Conservation (phyloP, 2,113 vertebrate species). For the Corythornis madagascariensis region DNA sequence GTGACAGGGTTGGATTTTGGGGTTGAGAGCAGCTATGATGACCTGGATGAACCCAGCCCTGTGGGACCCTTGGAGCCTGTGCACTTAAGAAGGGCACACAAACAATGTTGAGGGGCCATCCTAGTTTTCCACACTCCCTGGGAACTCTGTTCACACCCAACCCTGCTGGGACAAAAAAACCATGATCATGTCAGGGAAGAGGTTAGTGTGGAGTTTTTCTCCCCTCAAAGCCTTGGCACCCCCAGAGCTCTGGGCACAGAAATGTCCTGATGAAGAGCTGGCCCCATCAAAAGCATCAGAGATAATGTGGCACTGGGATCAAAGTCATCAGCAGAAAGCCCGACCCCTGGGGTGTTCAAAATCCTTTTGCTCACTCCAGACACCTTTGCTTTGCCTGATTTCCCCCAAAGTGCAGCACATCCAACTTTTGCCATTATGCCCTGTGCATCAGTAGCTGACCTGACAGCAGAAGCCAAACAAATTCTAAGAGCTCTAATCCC, state of each 20-base stretch:
- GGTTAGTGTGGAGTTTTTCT: fast-evolving
- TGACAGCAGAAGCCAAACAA: background rate
- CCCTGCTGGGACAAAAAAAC: background rate
- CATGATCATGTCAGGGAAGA: background rate
- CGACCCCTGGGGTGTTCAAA: background rate
- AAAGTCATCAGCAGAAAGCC: background rate
- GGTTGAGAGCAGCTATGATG: background rate
- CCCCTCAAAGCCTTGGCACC: background rate
- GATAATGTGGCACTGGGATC: background rate
- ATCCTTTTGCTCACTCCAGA: background rate
- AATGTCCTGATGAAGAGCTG: background rate
- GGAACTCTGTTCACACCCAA: background rate
- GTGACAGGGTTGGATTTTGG: background rate
- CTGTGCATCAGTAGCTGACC: background rate
- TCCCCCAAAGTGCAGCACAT: background rate
- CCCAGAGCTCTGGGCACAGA: background rate
- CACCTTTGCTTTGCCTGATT: background rate
- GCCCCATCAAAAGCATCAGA: background rate
- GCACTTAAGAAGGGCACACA: background rate
- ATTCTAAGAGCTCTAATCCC: background rate
- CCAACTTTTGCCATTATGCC: background rate
- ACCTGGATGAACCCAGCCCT: background rate
- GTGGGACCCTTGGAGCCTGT: background rate
- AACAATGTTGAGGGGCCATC: fast-evolving
- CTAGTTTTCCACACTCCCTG: background rate